Percentiles rank a stretch among this genome's conserved stretches.
Conservation (phyloP, 2,888 invertebrate species). For the Hypselothyrea guttata region DNA sequence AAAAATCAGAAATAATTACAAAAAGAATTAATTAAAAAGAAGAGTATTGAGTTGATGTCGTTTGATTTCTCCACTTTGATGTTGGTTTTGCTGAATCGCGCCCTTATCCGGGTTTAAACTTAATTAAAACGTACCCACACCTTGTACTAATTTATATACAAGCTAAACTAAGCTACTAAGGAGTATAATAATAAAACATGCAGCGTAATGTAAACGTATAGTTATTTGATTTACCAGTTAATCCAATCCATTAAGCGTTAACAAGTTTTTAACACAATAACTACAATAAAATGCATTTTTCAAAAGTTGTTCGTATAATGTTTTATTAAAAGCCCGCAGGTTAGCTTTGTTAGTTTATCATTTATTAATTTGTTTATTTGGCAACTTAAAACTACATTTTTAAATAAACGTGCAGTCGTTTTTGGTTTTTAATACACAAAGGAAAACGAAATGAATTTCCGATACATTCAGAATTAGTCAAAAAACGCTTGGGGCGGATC, state of each 20-base stretch:
- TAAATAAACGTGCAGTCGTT: conserved; percentile 45
- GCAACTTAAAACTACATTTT: conserved; percentile 42
- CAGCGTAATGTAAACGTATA: conserved; percentile 27
- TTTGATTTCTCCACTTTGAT: too few species aligned
- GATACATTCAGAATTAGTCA: conserved; percentile 20
- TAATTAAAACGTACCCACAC: conserved; percentile 21
- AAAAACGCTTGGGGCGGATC: conserved; percentile 12
- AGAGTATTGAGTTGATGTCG: background rate
- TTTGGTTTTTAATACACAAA: conserved; percentile 7
- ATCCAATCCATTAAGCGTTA: conserved; percentile 7
- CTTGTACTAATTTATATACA: conserved; percentile 38
- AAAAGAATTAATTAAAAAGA: background rate
- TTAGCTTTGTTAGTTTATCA: conserved; percentile 32
- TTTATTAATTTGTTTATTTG: conserved; percentile 15
- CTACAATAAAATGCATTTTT: conserved; percentile 64
- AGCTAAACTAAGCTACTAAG: conserved; percentile 33
- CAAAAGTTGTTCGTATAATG: conserved; percentile 54
- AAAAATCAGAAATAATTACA: background rate
- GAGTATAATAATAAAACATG: too few species aligned
- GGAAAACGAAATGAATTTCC: conserved; percentile 3
- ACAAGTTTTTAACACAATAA: conserved; percentile 27
- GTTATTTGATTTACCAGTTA: conserved; percentile 3
- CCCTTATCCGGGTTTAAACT: background rate
- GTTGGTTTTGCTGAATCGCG: too few species aligned
- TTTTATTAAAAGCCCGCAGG: conserved; percentile 53